A percentile compares a stretch with the other conserved stretches of the same genome.
Conservation (phyloP, 53 echinoderm and acorn worm species). For the Holothuria leucospilota region DNA sequence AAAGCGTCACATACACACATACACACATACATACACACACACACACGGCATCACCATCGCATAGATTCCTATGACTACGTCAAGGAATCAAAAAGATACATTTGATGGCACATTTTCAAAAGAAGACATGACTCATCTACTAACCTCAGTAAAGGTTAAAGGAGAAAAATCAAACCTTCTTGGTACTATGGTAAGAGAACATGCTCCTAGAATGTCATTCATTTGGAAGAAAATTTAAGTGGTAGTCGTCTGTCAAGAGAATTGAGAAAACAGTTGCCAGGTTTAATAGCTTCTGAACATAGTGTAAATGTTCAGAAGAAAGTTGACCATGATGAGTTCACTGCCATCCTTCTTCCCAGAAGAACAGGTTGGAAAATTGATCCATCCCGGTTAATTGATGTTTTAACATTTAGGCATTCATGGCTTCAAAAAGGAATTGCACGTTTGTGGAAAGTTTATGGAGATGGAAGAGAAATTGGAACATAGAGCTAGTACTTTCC, state of each 20-base stretch:
- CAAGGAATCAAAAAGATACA: neutral
- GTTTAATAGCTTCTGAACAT: neutral
- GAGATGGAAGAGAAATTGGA: slow-evolving; percentile 22
- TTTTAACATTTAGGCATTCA: neutral
- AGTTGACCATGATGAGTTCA: neutral
- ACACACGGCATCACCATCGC: too few relatives aligned
- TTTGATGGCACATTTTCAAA: slow-evolving; percentile 32
- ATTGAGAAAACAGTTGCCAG: slow-evolving; percentile 11
- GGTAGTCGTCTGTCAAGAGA: neutral
- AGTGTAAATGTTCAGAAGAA: slow-evolving; percentile 4
- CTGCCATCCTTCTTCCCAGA: neutral
- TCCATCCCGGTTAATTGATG: slow-evolving; percentile 8
- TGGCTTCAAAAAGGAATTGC: slow-evolving; percentile 12
- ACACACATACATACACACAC: too few relatives aligned
- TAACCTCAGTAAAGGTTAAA: too few relatives aligned
- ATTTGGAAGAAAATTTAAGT: slow-evolving; percentile 14
- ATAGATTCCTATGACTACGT: too few relatives aligned
- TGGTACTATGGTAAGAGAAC: too few relatives aligned
- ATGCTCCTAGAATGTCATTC: neutral
- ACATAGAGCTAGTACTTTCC: slow-evolving; percentile 7
- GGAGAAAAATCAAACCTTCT: too few relatives aligned
- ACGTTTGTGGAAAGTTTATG: slow-evolving; percentile 15
- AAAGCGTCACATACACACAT: too few relatives aligned
- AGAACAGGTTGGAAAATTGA: slow-evolving; percentile 17
- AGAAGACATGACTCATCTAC: neutral